Evolutionary conservation across 2,797 vertebrate species (phyloP).

Genomic region (Varecia variegata): DNA sequence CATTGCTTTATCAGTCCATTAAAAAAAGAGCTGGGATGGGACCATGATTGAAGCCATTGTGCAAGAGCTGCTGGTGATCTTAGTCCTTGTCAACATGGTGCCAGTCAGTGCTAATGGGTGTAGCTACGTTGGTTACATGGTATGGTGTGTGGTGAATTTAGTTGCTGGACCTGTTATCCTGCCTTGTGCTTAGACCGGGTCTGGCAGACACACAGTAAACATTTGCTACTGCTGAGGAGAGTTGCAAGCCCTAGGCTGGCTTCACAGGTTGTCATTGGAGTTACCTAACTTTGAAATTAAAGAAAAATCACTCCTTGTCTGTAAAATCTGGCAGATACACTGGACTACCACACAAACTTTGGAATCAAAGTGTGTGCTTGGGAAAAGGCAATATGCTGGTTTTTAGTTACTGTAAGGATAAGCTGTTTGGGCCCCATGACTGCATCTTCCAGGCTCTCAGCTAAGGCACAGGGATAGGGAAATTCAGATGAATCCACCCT

Average conservation of each 20-base stretch:
- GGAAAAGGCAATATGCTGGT: not conserved
- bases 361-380: not conserved
- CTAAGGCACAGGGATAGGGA: not conserved
- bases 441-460: not conserved
- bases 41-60: not conserved
- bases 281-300: slow-evolving; percentile 1
- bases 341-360: not conserved
- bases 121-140: not conserved
- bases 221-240: not conserved
- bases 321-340: not conserved
- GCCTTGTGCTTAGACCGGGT: not conserved
- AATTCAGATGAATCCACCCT: slow-evolving; percentile 13
- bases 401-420: not conserved
- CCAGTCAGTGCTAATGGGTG: not conserved
- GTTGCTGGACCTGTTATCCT: not conserved
- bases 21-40: not conserved
- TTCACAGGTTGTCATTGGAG: not conserved
- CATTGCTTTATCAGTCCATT: not conserved
- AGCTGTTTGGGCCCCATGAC: not conserved
- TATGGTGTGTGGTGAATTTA: not conserved
- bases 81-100: not conserved
- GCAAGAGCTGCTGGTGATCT: not conserved
- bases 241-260: not conserved
- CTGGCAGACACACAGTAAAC: not conserved
- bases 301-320: slow-evolving; percentile 36